A percentile compares a stretch with the other conserved stretches of the same genome.
Conservation (phyloP, 2,888 invertebrate genomes). For the Zhuqinia jingwanae region DNA sequence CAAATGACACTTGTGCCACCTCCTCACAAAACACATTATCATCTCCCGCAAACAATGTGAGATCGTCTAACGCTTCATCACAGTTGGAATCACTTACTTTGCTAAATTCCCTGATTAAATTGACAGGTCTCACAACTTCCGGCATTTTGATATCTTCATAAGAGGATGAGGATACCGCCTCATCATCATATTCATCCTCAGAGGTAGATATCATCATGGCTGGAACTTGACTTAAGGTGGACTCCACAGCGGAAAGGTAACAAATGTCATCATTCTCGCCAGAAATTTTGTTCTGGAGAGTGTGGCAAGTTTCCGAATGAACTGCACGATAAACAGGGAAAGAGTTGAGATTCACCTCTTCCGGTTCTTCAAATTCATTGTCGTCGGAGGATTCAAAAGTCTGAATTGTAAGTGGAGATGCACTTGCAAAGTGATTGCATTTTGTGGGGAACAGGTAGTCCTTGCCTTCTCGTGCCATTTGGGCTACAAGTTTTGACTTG, state of each 20-base stretch:
- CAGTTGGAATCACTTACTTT: slow-evolving; percentile 49
- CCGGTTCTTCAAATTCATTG: slow-evolving; percentile 65
- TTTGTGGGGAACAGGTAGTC: slow-evolving; percentile 54
- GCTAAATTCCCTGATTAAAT: slow-evolving; percentile 67
- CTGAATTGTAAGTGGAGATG: background rate
- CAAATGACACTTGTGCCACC: slow-evolving; percentile 53
- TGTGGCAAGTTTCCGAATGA: slow-evolving; percentile 27
- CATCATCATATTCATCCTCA: slow-evolving; percentile 9
- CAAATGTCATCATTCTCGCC: slow-evolving; percentile 54
- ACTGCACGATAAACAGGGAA: slow-evolving; percentile 32
- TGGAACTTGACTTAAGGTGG: slow-evolving; percentile 39
- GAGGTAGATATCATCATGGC: slow-evolving; percentile 18
- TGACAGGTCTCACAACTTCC: slow-evolving; percentile 55
- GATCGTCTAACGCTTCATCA: slow-evolving; percentile 6
- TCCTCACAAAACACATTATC: slow-evolving; percentile 52
- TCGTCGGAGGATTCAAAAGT: slow-evolving; percentile 70
- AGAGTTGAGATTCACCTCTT: background rate
- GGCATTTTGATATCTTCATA: slow-evolving; percentile 73
- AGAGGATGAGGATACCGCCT: slow-evolving; percentile 52
- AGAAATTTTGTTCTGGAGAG: background rate
- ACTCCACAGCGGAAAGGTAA: slow-evolving; percentile 50
- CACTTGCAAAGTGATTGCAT: slow-evolving; percentile 51
- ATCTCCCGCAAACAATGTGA: slow-evolving; percentile 31
- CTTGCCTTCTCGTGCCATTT: slow-evolving; percentile 44
- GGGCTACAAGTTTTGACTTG: slow-evolving; percentile 32